These are phyloP conservation scores for Syndactyla subalaris DNA, from an alignment of 2,797 vertebrate genomes.

Conservation along the genomic window DNA sequence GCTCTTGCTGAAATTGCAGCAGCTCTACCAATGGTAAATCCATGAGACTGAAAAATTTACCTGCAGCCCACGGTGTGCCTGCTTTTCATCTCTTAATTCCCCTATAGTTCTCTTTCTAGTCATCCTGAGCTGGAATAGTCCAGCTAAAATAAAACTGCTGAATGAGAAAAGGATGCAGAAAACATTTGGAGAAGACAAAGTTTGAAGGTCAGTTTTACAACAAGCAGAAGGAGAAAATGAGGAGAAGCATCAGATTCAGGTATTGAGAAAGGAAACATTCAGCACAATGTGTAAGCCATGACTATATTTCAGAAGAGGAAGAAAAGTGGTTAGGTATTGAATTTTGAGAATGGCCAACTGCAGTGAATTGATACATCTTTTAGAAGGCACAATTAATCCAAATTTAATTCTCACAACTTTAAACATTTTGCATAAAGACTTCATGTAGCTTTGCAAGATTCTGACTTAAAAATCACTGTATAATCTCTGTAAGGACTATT, in stretches of 20 bases:
- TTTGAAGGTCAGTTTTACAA: slow-evolving; percentile 72
- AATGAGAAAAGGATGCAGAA: slow-evolving; percentile 80
- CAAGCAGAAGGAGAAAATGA: slow-evolving; percentile 70
- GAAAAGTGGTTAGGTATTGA: background rate
- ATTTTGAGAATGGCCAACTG: background rate
- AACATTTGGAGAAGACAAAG: slow-evolving; percentile 77
- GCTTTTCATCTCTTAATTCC: slow-evolving; percentile 77
- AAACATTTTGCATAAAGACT: background rate
- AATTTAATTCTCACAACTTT: background rate
- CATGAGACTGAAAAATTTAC: slow-evolving; percentile 72
- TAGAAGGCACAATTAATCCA: background rate
- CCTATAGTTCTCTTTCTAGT: slow-evolving; percentile 77
- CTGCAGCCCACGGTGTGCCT: slow-evolving; percentile 77
- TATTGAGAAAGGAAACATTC: slow-evolving; percentile 38
- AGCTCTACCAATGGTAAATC: slow-evolving; percentile 62
- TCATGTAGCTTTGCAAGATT: background rate
- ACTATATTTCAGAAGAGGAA: background rate
- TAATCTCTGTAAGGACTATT: background rate
- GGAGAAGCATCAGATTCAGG: slow-evolving; percentile 71
- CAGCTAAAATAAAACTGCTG: slow-evolving; percentile 80
- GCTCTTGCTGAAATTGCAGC: slow-evolving; percentile 59
- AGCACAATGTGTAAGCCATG: slow-evolving; percentile 12
- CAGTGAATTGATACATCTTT: background rate
- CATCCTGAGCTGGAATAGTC: slow-evolving; percentile 82
- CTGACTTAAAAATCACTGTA: background rate